Base-by-base conservation (phyloP, 2,888 invertebrate species). In the Chironomus riparius region DNA sequence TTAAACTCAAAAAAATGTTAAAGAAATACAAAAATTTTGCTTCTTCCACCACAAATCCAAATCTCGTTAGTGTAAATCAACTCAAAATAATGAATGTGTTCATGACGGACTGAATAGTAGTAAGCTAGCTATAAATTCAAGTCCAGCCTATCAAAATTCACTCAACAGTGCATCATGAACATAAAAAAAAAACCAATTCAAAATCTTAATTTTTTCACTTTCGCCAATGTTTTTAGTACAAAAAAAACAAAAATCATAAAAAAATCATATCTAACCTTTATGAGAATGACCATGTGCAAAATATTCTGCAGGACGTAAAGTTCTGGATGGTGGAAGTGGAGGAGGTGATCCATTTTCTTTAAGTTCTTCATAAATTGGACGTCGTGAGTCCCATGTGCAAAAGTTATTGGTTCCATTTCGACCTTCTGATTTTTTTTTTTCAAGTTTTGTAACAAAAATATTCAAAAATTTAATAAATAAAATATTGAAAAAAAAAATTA, bases 311-410 rank as follows among this genome's bases (percentile, higher is more conserved):
- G 38, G 38, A 38, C 38, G 38, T 10, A 38, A 10, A 4, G 48
- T 62, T 68, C 69, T 48, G 24, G 75, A 47, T 6, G 75, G 78
- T 78, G 84, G 87, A 79, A 89, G 85, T 80, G 88, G 86, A 79
- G 89, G 87, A 80, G 92, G 88, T 81, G 76, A 76, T 18, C 74
- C 65, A 21, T n/a, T 47, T 69, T 76, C 69, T 50, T 91, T 91
- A 83, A 94, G 88, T 85, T 94, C 93, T 87, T 94, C 94, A 86
- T 94, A 94, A 87, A 94, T 92, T 83, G 94, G 92, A 77, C 94
- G 87, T 79, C 93, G 88, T 79, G 94, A 94, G 86, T 94, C 94
- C 94, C 94, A 94, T 82, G 94, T 94, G 76, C 93, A 91, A 85
- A 90, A 89, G 83, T 70, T 38, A 38, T 38, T 38, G 38, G 38